Percentiles rank a stretch among this genome's conserved stretches.
Conservation (phyloP, 2,888 invertebrate genomes). For the Acanthosoma haemorrhoidale region DNA sequence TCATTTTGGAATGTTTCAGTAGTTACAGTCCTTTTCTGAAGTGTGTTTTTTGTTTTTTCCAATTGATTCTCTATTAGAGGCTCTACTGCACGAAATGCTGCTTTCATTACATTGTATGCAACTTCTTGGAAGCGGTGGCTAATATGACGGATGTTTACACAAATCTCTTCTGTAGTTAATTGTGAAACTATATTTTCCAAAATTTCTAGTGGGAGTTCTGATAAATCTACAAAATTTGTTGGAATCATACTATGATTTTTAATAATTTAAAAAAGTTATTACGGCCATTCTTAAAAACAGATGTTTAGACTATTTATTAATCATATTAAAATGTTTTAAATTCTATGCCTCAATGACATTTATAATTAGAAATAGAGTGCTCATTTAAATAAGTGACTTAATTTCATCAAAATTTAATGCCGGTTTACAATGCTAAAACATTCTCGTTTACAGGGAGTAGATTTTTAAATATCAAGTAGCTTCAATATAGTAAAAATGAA, state of each 20-base stretch:
- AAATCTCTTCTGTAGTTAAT: slow-evolving; percentile 31
- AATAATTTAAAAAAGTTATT: no score
- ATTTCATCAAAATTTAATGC: no score
- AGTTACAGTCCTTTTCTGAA: slow-evolving; percentile 1
- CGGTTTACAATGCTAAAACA: no score
- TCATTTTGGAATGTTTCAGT: slow-evolving; percentile 30
- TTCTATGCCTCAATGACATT: no score
- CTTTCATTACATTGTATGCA: slow-evolving; percentile 32
- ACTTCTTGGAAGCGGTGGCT: slow-evolving; percentile 26
- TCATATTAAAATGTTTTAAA: no score
- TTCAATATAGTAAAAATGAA: no score
- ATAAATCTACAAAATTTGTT: slow-evolving; percentile 30
- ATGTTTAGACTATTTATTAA: no score
- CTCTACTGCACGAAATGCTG: slow-evolving; percentile 21
- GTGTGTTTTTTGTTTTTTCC: slow-evolving; percentile 16
- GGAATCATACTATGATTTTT: not conserved
- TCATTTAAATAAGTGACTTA: no score
- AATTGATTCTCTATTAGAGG: slow-evolving; percentile 24
- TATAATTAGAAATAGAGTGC: no score
- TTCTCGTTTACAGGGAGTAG: no score
- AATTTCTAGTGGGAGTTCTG: slow-evolving; percentile 35
- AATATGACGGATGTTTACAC: not conserved
- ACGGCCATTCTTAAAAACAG: no score
- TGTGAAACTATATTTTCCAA: slow-evolving; percentile 32
- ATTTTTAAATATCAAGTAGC: no score